Evolutionary conservation across 2,797 vertebrate genomes (phyloP), one percentile per base, ranked within the genome.

Genomic region (Platyrinchus mystaceus): DNA sequence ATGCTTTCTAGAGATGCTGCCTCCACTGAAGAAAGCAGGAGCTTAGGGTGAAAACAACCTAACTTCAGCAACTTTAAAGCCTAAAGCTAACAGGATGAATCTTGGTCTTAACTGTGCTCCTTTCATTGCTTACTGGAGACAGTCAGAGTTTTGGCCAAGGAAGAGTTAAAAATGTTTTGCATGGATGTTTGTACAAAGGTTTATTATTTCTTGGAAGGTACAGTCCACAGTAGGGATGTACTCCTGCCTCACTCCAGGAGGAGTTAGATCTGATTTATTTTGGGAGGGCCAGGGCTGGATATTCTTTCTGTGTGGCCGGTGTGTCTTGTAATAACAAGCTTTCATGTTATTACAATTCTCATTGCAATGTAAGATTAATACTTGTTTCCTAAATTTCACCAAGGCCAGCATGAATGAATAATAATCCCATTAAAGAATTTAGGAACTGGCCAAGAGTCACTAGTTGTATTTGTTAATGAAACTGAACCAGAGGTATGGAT

Each of bases 281-380:
- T 89, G 92, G 80, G 88, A 96, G 69, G 58, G 34, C 32, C 41
- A 78, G 55, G 27, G n/a, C 21, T 94, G 63, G 36, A 76, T 79
- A 70, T 64, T 79, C 85, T 93, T 92, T 89, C 91, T 95, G 95
- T 95, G 95, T 95, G 92, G 91, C 87, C 89, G 60, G 9, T 53
- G 46, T 83, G 58, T 20, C 60, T 90, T 92, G 26, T 55, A 89
- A 93, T 59, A 94, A 94, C 64, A 94, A 91, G 24, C 58, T 86
- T 17, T 89, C 84, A 87, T 95, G 89, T 90, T 93, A 82, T 95
- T 93, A 79, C 46, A 92, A 13, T 66, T 94, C 84, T 93, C 52
- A 50, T 84, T 4, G 9, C 66, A 81, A 84, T 46, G 39, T 92
- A 71, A 92, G 77, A 76, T 92, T 92, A 91, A 93, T 88, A 46